Percentiles rank a stretch among this genome's conserved stretches.
Evolutionary conservation across 1,140 invertebrate genomes (phyloP).

Genomic region (Brachionus sp.): DNA sequence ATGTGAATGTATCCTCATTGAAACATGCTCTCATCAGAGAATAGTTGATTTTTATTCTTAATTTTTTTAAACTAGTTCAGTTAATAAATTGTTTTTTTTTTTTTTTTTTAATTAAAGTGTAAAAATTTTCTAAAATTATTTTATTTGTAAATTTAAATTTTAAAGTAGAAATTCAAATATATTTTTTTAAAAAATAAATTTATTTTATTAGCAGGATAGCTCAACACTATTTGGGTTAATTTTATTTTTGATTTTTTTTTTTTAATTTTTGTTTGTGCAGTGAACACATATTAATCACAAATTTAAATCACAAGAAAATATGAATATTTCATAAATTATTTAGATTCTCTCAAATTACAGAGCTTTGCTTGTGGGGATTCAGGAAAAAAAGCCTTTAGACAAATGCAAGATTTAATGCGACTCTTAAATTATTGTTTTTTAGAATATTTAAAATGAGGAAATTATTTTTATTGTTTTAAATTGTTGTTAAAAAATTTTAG

Average conservation of each 20-base stretch:
- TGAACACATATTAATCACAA: no score
- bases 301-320: no score
- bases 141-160: background rate
- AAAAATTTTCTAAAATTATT: background rate
- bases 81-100: background rate
- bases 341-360: background rate
- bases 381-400: background rate
- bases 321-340: background rate
- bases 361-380: background rate
- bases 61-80: background rate
- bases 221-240: no score
- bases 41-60: constrained; percentile 33
- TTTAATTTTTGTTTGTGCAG: no score
- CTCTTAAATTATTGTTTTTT: background rate
- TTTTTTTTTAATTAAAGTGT: background rate
- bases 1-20: background rate
- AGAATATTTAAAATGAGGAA: no score
- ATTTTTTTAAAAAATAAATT: background rate
- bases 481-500: no score
- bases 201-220: no score
- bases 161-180: background rate
- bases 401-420: background rate
- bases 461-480: no score
- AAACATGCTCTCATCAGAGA: background rate
- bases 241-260: no score